Conservation (phyloP, 2,113 vertebrate genomes). For the Sminthopsis crassicaudata region DNA sequence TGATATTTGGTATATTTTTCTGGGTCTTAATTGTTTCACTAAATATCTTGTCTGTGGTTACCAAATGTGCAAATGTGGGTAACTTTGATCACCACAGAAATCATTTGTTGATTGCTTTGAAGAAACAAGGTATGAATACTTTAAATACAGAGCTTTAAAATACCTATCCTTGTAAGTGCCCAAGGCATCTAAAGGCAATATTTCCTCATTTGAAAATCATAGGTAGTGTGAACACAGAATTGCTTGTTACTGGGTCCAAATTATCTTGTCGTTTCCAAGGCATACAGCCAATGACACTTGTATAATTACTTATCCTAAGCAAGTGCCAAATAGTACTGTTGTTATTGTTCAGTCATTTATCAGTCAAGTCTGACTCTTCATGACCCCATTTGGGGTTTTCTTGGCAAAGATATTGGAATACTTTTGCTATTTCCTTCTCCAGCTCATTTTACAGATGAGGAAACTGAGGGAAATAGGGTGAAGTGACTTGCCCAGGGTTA, state of each 20-base stretch:
- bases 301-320: not conserved
- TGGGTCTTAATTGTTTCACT: not conserved
- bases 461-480: not conserved
- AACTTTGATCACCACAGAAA: not conserved
- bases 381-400: not conserved
- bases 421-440: not conserved
- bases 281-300: not conserved
- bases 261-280: not conserved
- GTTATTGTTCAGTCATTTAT: not conserved
- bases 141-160: not conserved
- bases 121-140: not conserved
- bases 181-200: not conserved
- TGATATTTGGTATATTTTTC: not conserved
- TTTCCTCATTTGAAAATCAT: not conserved
- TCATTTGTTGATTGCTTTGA: not conserved
- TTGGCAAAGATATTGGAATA: not conserved
- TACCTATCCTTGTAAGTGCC: not conserved
- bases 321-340: not conserved
- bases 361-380: not conserved
- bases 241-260: not conserved
- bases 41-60: not conserved
- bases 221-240: not conserved
- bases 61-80: not conserved
- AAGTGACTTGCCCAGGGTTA: not conserved
- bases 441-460: not conserved